Base-by-base conservation (phyloP, 2,888 invertebrate species). In the Tupiocoris notatus region DNA sequence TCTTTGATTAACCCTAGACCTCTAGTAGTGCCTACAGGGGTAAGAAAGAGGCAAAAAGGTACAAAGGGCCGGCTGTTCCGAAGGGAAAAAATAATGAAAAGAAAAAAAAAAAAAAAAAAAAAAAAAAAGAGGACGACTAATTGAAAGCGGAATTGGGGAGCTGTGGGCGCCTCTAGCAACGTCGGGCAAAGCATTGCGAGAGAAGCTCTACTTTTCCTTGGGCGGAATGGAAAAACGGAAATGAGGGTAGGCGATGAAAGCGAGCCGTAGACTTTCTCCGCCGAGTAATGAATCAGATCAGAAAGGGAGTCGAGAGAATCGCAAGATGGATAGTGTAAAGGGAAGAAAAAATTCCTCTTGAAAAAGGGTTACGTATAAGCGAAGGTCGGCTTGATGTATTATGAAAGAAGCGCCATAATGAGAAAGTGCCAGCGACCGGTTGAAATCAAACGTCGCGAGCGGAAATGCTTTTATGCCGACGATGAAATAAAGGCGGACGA, bases 221-320 rank as follows among this genome's bases (percentile, higher is more conserved):
- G 7, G 6, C 17, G 6, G 18, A 59, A 18, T 18, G 59, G 59
- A 18, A 18, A 18, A 59, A 59, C 17, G 59, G 59, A 18, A 18
- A 59, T 59, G 59, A 59, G 59, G 12, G 54, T 7, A 54, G 12
- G 17, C 17, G 59, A 59, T 17, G 59, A 59, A 59, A 18, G 17
- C 17, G 59, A 59, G 59, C 17, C 59, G 3, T 18, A 59, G 59
- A n/a, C 18, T 59, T 59, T 17, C 17, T 18, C 3, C 59, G n/a
- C 18, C 59, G 59, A 17, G 59, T 59, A 59, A 59, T 59, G 59
- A 59, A 59, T 59, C 18, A 59, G 59, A 59, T 59, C 59, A 59
- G 59, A 59, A 18, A 59, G 18, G 59, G n/a, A 59, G 18, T 17
- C 6, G 18, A 59, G 39, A n/a, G n/a, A n/a, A n/a, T n/a, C n/a